phyloP scores from a whole-genome alignment of 2,797 vertebrate genomes.

The Coilia nasus region DNA sequence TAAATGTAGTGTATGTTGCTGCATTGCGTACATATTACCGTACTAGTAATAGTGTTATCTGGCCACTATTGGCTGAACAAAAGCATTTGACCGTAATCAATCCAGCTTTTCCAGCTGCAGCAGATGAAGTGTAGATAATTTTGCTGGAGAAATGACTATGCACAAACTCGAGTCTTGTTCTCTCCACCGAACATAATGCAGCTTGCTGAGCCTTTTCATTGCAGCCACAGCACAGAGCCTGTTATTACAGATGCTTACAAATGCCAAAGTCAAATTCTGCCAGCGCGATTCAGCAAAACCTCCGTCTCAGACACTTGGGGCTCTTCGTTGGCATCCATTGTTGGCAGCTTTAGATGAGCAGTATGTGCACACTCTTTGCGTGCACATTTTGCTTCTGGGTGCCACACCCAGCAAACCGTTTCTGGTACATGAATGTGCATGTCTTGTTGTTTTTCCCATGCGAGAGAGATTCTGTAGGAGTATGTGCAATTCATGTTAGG shows the following conservation, averaged over 20 bases:
- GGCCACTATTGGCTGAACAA: neutral
- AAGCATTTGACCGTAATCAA: neutral
- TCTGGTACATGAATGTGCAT: neutral
- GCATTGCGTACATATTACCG: neutral
- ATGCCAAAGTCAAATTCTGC: neutral
- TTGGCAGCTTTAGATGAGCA: neutral
- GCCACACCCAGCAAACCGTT: neutral
- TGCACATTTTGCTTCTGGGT: neutral
- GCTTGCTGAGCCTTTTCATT: neutral
- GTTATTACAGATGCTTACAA: neutral
- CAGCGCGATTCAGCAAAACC: neutral
- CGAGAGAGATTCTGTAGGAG: neutral
- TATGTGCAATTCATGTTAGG: neutral
- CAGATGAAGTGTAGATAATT: neutral
- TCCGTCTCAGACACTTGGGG: neutral
- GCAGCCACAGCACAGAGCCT: neutral
- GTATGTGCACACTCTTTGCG: neutral
- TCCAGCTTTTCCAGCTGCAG: neutral
- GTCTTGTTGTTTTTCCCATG: neutral
- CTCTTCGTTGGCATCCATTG: neutral
- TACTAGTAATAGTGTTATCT: neutral
- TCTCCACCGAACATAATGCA: neutral
- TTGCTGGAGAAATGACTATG: neutral
- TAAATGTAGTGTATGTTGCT: neutral
- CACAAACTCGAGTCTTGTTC: neutral